These are phyloP conservation scores for Spilarctia lutea DNA, from an alignment of 2,888 invertebrate species.

Conservation along the genomic window DNA sequence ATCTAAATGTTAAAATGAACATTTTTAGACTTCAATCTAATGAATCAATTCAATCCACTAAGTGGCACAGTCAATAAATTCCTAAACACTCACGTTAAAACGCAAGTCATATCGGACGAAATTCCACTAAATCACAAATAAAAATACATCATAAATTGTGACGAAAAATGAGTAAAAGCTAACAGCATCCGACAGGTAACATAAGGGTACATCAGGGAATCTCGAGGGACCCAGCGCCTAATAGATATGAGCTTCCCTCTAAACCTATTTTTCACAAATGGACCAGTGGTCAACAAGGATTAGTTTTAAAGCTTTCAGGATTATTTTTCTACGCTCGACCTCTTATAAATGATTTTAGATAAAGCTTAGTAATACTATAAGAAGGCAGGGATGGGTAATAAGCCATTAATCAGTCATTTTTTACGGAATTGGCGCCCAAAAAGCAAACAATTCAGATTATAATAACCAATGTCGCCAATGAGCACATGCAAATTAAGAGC, in stretches of 20 bases:
- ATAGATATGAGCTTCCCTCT: conserved; percentile 36
- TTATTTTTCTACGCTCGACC: conserved; percentile 23
- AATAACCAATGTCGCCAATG: no score
- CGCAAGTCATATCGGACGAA: neutral
- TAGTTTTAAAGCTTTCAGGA: conserved; percentile 47
- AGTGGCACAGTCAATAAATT: neutral
- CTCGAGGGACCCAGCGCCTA: conserved; percentile 40
- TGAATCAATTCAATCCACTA: neutral
- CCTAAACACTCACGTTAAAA: neutral
- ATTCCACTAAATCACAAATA: conserved; percentile 14
- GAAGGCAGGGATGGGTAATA: neutral
- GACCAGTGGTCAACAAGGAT: conserved; percentile 50
- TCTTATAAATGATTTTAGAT: neutral
- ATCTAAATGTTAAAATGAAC: neutral
- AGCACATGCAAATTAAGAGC: no score
- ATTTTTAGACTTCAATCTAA: neutral
- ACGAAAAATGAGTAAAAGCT: conserved; percentile 46
- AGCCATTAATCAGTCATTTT: neutral
- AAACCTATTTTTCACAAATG: conserved; percentile 50
- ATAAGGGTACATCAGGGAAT: conserved; percentile 18
- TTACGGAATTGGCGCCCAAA: no score
- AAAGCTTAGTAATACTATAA: neutral
- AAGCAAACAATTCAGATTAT: no score
- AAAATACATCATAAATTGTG: conserved; percentile 22
- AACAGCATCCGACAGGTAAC: conserved; percentile 50